These are phyloP conservation scores for Patella depressa DNA, from an alignment of 2,888 invertebrate genomes.

Conservation along the genomic window DNA sequence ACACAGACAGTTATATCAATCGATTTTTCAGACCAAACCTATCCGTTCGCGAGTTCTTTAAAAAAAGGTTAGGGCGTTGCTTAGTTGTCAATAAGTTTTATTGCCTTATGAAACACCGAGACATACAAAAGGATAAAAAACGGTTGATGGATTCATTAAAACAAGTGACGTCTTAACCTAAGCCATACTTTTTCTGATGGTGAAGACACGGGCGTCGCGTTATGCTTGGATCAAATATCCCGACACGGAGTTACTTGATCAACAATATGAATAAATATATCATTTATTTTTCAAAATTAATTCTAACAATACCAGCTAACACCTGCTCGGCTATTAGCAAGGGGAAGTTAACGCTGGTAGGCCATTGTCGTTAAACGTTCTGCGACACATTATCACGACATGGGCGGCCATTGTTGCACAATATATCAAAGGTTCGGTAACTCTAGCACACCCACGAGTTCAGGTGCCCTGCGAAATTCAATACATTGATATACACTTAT, in stretches of 20 bases:
- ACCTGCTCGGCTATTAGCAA: constrained; percentile 9
- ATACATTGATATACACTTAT: not conserved
- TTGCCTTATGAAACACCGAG: no score
- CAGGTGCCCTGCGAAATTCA: not conserved
- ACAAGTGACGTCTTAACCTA: constrained; percentile 8
- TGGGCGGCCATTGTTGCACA: constrained; percentile 9
- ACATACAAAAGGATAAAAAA: not conserved
- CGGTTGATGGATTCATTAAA: not conserved
- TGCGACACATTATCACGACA: constrained; percentile 10
- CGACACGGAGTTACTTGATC: constrained; percentile 7
- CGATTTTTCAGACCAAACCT: no score
- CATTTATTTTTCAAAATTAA: constrained; percentile 13
- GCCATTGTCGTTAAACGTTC: not conserved
- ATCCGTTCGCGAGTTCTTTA: no score
- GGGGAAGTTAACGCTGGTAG: not conserved
- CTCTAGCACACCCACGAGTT: not conserved
- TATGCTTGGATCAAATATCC: constrained; percentile 4
- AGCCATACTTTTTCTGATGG: not conserved
- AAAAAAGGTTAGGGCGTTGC: no score
- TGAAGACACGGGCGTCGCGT: not conserved
- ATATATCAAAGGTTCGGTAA: constrained; percentile 8
- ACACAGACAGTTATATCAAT: no score
- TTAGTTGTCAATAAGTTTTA: no score
- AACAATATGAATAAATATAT: constrained; percentile 12
- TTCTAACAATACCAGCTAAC: constrained; percentile 9